Conservation (phyloP, 2,888 invertebrate species). For the Meloe dianella region DNA sequence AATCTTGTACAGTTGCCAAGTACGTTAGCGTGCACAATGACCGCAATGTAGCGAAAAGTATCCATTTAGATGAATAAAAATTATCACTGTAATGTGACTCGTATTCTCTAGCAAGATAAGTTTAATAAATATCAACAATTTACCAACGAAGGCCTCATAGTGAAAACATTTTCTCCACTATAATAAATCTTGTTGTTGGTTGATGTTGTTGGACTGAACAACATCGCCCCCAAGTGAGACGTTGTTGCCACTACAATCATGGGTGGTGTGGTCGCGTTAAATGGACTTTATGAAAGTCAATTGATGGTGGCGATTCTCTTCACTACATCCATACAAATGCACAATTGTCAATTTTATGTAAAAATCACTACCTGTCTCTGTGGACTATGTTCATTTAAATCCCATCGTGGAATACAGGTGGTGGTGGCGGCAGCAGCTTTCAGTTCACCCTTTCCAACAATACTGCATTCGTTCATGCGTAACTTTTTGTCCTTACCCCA, state of each 20-base stretch:
- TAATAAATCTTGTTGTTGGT: slow-evolving; percentile 17
- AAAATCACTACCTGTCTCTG: slow-evolving; percentile 31
- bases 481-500: slow-evolving; percentile 31
- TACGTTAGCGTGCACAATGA: slow-evolving; percentile 13
- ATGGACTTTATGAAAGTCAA: slow-evolving; percentile 40
- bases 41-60: slow-evolving; percentile 18
- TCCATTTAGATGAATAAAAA: slow-evolving; percentile 20
- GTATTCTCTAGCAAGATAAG: slow-evolving; percentile 21
- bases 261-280: slow-evolving; percentile 26
- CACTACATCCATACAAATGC: slow-evolving; percentile 34
- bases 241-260: background rate
- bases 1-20: background rate
- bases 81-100: slow-evolving; percentile 15
- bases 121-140: slow-evolving; percentile 28
- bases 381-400: slow-evolving; percentile 28
- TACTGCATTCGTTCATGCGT: slow-evolving; percentile 30
- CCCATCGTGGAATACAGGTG: slow-evolving; percentile 16
- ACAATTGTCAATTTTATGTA: slow-evolving; percentile 41
- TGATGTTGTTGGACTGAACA: background rate
- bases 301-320: slow-evolving; percentile 31
- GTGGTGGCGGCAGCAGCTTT: slow-evolving; percentile 17
- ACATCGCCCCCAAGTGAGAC: background rate
- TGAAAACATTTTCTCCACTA: slow-evolving; percentile 19
- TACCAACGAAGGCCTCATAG: slow-evolving; percentile 16
- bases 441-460: slow-evolving; percentile 17